Evolutionary conservation across 1,140 invertebrate genomes (phyloP).

Genomic region (Diuraphis noxia): DNA sequence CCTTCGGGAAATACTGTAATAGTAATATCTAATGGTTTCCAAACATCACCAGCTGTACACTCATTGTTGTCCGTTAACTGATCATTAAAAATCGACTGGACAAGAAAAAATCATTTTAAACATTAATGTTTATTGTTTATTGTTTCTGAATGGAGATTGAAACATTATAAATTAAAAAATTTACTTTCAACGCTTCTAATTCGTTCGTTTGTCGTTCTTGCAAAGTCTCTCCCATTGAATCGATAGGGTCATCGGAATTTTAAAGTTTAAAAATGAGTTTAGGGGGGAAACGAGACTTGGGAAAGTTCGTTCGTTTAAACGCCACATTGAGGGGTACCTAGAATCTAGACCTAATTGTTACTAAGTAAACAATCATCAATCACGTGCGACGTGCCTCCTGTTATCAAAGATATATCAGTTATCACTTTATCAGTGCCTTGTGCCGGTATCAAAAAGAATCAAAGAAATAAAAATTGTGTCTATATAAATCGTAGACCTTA

Average conservation of each 20-base stretch:
- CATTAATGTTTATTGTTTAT: background rate
- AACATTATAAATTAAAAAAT: background rate
- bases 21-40: conserved; percentile 69
- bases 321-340: background rate
- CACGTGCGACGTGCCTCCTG: background rate
- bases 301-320: background rate
- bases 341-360: background rate
- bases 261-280: background rate
- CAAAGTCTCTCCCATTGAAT: conserved; percentile 55
- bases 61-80: conserved; percentile 67
- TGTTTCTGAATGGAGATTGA: background rate
- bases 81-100: conserved; percentile 68
- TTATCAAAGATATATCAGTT: background rate
- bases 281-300: background rate
- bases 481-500: too few relatives aligned
- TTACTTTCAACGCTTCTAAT: conserved; percentile 57
- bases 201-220: conserved; percentile 57
- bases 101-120: background rate
- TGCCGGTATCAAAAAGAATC: background rate
- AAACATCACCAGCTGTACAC: conserved; percentile 63
- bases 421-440: background rate
- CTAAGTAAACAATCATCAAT: background rate
- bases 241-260: background rate
- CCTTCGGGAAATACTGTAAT: conserved; percentile 67
- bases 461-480: too few relatives aligned